Evolutionary conservation across 2,797 vertebrate genomes (phyloP).

Genomic region (Eospalax fontanierii): DNA sequence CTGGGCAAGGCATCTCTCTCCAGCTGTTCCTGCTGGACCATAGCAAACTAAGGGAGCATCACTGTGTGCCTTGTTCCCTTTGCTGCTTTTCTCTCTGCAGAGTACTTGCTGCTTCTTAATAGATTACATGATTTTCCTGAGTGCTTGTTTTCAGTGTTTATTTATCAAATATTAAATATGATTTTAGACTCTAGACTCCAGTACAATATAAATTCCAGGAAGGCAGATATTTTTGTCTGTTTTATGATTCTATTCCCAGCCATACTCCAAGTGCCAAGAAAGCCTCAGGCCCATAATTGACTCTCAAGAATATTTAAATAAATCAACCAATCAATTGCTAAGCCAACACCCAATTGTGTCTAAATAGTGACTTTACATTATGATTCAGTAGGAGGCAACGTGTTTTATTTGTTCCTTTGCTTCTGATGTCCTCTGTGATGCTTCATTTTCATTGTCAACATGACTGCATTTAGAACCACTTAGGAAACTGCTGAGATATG

Average conservation of each 20-base stretch:
- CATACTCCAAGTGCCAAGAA: background rate
- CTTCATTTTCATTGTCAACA: background rate
- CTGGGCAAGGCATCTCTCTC: background rate
- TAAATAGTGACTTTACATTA: background rate
- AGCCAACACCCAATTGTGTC: background rate
- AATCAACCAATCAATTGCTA: background rate
- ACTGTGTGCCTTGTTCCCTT: fast-evolving
- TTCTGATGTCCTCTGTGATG: background rate
- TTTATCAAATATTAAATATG: background rate
- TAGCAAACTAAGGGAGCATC: background rate
- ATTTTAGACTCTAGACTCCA: background rate
- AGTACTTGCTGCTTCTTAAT: background rate
- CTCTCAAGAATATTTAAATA: background rate
- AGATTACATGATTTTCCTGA: background rate
- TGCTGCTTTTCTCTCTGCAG: background rate
- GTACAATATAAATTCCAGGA: background rate
- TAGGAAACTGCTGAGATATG: background rate
- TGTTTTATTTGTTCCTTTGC: background rate
- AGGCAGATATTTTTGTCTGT: background rate
- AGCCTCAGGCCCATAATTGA: background rate
- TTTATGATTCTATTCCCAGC: background rate
- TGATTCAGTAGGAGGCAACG: background rate
- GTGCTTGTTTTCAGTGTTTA: constrained; percentile 13
- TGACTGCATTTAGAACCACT: background rate
- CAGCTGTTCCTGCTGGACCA: background rate